Base-by-base conservation (phyloP, 2,888 invertebrate species). In the Himalopsyche tibetana region DNA sequence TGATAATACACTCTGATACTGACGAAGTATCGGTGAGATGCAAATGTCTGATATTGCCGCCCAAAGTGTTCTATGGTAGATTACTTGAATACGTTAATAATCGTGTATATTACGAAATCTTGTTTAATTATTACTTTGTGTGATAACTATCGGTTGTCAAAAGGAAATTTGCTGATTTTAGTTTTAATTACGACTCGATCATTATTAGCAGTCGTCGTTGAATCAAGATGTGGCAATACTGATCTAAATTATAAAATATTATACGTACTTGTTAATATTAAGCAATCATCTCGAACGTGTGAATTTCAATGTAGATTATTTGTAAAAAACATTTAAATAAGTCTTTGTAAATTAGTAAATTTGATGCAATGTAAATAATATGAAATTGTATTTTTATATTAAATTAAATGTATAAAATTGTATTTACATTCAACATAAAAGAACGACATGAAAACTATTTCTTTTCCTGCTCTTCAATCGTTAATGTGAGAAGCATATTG, bases 301-400 rank as follows among this genome's bases (percentile, higher is more conserved):
- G n/a, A 63, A n/a, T 19, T 28, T 9, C n/a, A 19, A 63, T 63
- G 11, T 63, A 63, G 63, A 63, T 63, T n/a, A 63, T 63, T 19
- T 63, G 63, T 63, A 63, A 19, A 63, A 28, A 56, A 56, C 56
- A 5, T 56, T 17, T 56, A 11, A 3, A 56, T 63, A 19, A 63
- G 63, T 19, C 63, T 63, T 63, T 28, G 28, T 28, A 28, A 28
- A 28, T 28, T 28, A 28, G 63, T 63, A 63, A n/a, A 63, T 63
- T 19, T 9, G 8, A 63, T 9, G 63, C 51, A 63, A n/a, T 63
- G 63, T 63, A 28, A 19, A 63, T 63, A 63, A 11, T 63, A 28
- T 28, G 63, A 63, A 63, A 63, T 63, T 63, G 63, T 63, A 63
- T 63, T 63, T 63, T 63, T 63, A 63, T 63, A 63, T 63, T 19